These are phyloP conservation scores for Melanotaenia pygmaea DNA, from an alignment of 2,797 vertebrate species.

Conservation along the genomic window DNA sequence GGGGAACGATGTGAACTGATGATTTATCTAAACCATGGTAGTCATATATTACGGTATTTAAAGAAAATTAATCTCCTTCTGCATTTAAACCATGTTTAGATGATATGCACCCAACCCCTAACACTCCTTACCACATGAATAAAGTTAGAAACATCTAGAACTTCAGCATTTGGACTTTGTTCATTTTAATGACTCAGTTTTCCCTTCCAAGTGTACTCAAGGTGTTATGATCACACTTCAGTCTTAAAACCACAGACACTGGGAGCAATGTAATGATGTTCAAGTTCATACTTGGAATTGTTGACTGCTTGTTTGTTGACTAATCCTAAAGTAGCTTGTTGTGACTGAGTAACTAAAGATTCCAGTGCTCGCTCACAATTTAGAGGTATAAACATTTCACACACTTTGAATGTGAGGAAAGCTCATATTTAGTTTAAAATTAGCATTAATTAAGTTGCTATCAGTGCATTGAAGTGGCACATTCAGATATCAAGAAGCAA, in stretches of 20 bases:
- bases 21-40: background rate
- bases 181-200: background rate
- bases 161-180: background rate
- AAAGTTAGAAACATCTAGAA: background rate
- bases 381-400: background rate
- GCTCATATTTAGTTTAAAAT: background rate
- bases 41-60: too few species aligned
- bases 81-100: background rate
- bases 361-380: background rate
- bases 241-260: background rate
- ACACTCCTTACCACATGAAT: background rate
- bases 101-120: background rate
- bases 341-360: background rate
- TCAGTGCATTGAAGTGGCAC: background rate
- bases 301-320: background rate
- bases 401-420: background rate
- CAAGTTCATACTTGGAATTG: background rate
- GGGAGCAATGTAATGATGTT: background rate
- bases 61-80: too few species aligned
- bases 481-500: background rate
- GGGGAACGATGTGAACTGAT: background rate
- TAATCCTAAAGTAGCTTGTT: background rate
- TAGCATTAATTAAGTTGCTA: background rate
- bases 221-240: background rate
- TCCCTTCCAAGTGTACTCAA: background rate